phyloP scores from a whole-genome alignment of 2,797 vertebrate species.

The Acanthiza pusilla region DNA sequence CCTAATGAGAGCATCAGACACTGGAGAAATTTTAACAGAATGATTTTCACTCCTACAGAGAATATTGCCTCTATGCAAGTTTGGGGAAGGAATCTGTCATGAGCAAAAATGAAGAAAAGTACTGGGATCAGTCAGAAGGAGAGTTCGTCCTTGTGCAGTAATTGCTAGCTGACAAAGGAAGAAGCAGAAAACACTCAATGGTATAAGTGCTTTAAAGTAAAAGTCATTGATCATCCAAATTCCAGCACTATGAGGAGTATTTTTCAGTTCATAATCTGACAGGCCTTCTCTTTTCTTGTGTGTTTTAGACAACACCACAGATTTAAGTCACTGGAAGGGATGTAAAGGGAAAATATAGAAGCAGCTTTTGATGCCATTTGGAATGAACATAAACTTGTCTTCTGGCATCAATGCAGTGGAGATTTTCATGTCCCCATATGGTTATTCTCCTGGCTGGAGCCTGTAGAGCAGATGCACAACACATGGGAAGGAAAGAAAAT shows the following conservation, averaged over 20 bases:
- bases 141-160: neutral
- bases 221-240: neutral
- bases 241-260: neutral
- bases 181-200: neutral
- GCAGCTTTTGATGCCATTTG: constrained; percentile 45
- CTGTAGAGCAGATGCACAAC: constrained; percentile 55
- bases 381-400: constrained; percentile 56
- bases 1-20: neutral
- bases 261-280: neutral
- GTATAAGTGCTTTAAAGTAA: neutral
- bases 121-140: neutral
- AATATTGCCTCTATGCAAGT: neutral
- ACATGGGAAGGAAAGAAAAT: constrained; percentile 51
- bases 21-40: neutral
- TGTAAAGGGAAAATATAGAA: constrained; percentile 30
- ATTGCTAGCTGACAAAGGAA: neutral
- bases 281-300: neutral
- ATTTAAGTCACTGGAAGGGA: neutral
- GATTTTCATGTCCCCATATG: constrained; percentile 63
- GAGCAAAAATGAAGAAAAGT: neutral
- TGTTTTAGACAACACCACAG: constrained; percentile 1
- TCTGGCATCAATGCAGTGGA: constrained; percentile 43
- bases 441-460: constrained; percentile 51
- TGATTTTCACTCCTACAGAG: neutral
- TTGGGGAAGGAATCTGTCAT: neutral